Conservation (phyloP, 2,888 invertebrate species). For the Strigamia crassipes region DNA sequence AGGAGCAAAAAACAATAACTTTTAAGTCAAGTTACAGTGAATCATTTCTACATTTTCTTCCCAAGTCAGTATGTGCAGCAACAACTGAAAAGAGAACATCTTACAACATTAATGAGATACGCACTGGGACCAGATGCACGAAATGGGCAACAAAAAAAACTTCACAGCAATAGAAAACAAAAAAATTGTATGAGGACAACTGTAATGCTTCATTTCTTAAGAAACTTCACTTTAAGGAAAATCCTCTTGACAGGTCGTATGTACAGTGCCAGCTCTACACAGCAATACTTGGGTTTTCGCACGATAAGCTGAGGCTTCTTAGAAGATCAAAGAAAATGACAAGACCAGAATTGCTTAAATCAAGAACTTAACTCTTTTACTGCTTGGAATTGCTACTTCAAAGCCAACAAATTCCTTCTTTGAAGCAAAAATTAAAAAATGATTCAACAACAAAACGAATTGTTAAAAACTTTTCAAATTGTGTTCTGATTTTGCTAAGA, state of each 20-base stretch:
- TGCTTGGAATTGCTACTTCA: too few relatives aligned
- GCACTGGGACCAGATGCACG: constrained; percentile 1
- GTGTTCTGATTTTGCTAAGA: too few relatives aligned
- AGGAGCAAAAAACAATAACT: not conserved
- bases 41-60: not conserved
- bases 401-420: too few relatives aligned
- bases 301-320: too few relatives aligned
- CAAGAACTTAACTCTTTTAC: too few relatives aligned
- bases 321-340: too few relatives aligned
- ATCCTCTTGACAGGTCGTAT: not conserved
- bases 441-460: too few relatives aligned
- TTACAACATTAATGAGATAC: constrained; percentile 28
- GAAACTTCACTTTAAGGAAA: not conserved
- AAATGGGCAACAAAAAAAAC: constrained; percentile 20
- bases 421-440: too few relatives aligned
- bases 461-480: too few relatives aligned
- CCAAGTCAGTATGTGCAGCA: not conserved
- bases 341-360: too few relatives aligned
- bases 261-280: not conserved
- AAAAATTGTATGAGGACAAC: not conserved
- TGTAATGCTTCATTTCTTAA: not conserved
- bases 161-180: not conserved
- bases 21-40: not conserved
- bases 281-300: not conserved
- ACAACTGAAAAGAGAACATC: constrained; percentile 4